Percentiles rank a stretch among this genome's conserved stretches.
Evolutionary conservation across 35 echinoderm and acorn worm species (phyloP).

Genomic region (Heliocidaris erythrogramma): DNA sequence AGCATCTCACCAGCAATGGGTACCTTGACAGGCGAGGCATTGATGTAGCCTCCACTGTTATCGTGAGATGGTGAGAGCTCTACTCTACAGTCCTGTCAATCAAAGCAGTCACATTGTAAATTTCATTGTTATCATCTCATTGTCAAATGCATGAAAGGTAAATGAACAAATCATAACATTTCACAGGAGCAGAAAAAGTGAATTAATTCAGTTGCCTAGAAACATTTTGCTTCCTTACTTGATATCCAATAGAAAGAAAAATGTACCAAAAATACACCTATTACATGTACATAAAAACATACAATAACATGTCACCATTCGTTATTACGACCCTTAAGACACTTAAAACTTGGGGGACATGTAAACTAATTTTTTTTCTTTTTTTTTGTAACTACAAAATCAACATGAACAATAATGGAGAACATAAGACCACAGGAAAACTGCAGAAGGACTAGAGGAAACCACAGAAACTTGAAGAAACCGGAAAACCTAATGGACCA

Average conservation of each 20-base stretch:
- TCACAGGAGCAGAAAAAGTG: background rate
- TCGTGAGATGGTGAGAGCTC: constrained; percentile 69
- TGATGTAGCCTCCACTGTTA: constrained; percentile 98
- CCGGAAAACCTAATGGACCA: too few species aligned
- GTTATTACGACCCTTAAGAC: too few species aligned
- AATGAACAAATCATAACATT: background rate
- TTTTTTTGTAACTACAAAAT: too few species aligned
- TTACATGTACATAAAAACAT: too few species aligned
- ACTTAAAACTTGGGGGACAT: too few species aligned
- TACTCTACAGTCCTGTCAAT: constrained; percentile 80
- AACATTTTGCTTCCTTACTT: background rate
- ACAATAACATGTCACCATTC: too few species aligned
- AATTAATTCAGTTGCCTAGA: background rate
- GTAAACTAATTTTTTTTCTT: too few species aligned
- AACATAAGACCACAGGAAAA: too few species aligned
- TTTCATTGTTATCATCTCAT: background rate
- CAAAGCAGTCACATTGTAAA: background rate
- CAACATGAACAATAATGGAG: too few species aligned
- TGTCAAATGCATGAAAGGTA: background rate
- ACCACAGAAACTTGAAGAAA: too few species aligned
- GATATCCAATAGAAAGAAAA: background rate
- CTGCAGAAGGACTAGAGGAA: too few species aligned
- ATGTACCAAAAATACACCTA: too few species aligned
- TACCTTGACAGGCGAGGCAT: constrained; percentile 86
- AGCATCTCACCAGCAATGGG: constrained; percentile 70